Percentiles rank a stretch among this genome's conserved stretches.
Conservation (phyloP, 1,140 invertebrate genomes). For the Heliothis virescens region DNA sequence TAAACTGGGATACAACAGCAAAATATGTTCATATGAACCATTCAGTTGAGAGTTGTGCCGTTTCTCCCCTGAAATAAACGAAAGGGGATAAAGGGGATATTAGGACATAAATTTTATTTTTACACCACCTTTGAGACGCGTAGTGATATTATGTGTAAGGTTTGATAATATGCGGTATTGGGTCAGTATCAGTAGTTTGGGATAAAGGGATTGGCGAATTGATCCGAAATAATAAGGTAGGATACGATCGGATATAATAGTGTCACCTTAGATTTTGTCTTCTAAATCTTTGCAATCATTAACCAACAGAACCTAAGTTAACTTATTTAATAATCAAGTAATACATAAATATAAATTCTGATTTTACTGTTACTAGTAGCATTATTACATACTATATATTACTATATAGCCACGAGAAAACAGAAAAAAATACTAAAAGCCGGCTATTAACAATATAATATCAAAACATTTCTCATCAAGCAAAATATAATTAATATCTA, state of each 20-base stretch:
- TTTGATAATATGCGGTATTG: conserved; percentile 23
- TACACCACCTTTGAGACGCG: conserved; percentile 43
- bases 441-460: too few species aligned
- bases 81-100: conserved; percentile 32
- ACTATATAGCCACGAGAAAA: too few species aligned
- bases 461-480: too few species aligned
- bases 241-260: too few species aligned
- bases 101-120: conserved; percentile 50
- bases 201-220: conserved; percentile 1
- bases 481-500: neutral
- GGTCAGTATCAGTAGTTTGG: neutral
- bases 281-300: too few species aligned
- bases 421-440: too few species aligned
- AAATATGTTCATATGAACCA: conserved; percentile 37
- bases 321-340: too few species aligned
- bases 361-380: too few species aligned
- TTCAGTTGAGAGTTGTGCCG: conserved; percentile 6
- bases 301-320: too few species aligned
- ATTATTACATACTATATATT: too few species aligned
- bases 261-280: too few species aligned
- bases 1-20: conserved; percentile 46
- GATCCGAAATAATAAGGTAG: conserved; percentile 13
- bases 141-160: conserved; percentile 20
- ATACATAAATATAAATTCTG: too few species aligned
- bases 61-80: conserved; percentile 25